A percentile compares a stretch with the other conserved stretches of the same genome.
phyloP scores from a whole-genome alignment of 2,888 invertebrate species.

The Anorthoa munda region DNA sequence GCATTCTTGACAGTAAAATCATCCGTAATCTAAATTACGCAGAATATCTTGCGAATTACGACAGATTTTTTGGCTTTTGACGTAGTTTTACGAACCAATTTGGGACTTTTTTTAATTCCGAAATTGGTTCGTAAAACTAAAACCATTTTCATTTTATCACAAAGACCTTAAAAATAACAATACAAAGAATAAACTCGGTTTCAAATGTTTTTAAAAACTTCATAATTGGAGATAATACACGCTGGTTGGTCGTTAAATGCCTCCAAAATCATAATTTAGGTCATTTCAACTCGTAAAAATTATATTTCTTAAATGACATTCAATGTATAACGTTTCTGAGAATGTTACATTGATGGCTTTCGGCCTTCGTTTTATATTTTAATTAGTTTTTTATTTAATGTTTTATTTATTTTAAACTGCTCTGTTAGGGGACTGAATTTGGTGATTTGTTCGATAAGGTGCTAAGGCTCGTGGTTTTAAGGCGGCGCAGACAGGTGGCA shows the following conservation, averaged over 20 bases:
- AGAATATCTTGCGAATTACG: neutral
- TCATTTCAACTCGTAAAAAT: constrained; percentile 81
- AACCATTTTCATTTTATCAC: constrained; percentile 12
- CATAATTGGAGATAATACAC: constrained; percentile 61
- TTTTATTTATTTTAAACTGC: constrained; percentile 30
- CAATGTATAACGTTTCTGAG: constrained; percentile 70
- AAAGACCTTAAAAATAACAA: constrained; percentile 28
- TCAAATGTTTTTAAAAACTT: constrained; percentile 41
- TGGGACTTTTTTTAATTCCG: no score
- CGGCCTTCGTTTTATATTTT: constrained; percentile 39
- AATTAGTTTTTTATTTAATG: constrained; percentile 45
- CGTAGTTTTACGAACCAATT: constrained; percentile 6
- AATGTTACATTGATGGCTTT: constrained; percentile 65
- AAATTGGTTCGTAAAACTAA: constrained; percentile 44
- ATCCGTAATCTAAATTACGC: neutral
- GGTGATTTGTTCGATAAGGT: constrained; percentile 7
- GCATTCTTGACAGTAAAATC: neutral
- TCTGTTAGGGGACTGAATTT: constrained; percentile 5
- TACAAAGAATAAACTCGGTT: constrained; percentile 22
- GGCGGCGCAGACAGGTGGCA: neutral
- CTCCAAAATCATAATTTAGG: constrained; percentile 78
- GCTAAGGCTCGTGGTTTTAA: constrained; percentile 11
- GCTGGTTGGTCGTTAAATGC: constrained; percentile 68
- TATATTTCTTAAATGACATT: constrained; percentile 77
- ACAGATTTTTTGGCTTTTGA: neutral